phyloP scores from a whole-genome alignment of 2,888 invertebrate species.

The Drosophila anomalata region DNA sequence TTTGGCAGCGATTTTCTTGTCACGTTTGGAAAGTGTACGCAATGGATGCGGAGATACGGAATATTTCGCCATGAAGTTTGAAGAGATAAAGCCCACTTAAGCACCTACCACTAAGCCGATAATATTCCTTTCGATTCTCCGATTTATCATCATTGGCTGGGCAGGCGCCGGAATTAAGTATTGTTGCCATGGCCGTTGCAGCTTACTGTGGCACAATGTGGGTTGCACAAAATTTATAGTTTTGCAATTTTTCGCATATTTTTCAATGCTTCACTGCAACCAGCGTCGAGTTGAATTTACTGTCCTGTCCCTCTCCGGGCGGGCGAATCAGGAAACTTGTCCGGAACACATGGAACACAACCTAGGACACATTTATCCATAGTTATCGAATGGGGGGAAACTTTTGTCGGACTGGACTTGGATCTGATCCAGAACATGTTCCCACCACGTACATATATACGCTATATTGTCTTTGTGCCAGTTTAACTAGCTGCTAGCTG shows the following conservation, averaged over 20 bases:
- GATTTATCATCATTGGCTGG: conserved; percentile 76
- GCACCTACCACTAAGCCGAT: conserved; percentile 60
- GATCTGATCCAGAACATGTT: conserved; percentile 24
- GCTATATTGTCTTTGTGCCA: conserved; percentile 19
- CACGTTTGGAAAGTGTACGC: conserved; percentile 50
- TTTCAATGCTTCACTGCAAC: conserved; percentile 59
- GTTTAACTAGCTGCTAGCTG: conserved; percentile 16
- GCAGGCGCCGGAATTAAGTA: conserved; percentile 70
- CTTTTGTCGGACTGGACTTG: conserved; percentile 28
- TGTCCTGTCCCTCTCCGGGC: conserved; percentile 17
- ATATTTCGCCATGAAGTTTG: conserved; percentile 28
- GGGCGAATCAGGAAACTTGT: conserved; percentile 34
- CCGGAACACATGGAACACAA: conserved; percentile 38
- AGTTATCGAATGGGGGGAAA: conserved; percentile 29
- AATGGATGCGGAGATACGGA: conserved; percentile 30
- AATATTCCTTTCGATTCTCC: conserved; percentile 61
- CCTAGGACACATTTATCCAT: conserved; percentile 33
- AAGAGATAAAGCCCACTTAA: conserved; percentile 31
- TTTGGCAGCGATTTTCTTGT: conserved; percentile 76
- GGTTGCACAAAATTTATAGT: conserved; percentile 64
- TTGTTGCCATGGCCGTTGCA: conserved; percentile 40
- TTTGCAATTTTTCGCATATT: conserved; percentile 78
- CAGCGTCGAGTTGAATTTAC: conserved; percentile 64
- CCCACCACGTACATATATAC: not conserved
- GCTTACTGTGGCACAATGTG: conserved; percentile 12